Evolutionary conservation across 2,113 vertebrate species (phyloP).

Genomic region (Ictidomys tridecemlineatus): DNA sequence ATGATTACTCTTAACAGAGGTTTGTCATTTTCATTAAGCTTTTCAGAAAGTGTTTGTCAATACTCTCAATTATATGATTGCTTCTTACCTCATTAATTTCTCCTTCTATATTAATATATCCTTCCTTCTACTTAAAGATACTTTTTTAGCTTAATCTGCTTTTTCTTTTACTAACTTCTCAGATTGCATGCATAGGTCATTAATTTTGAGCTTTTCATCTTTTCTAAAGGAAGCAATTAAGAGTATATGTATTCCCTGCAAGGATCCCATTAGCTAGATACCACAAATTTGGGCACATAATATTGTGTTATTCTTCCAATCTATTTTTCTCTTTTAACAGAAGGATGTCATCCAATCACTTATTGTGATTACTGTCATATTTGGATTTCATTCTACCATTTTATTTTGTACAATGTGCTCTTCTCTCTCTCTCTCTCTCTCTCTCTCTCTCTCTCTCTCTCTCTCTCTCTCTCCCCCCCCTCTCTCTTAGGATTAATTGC

Average conservation of each 20-base stretch:
- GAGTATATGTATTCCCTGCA: background rate
- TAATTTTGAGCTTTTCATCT: conserved; percentile 38
- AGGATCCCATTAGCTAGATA: background rate
- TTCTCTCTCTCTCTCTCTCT: background rate
- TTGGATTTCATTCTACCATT: conserved; percentile 17
- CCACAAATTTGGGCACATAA: background rate
- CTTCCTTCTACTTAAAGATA: background rate
- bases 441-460: too few relatives aligned
- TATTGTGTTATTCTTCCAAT: conserved; percentile 5
- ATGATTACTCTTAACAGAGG: conserved; percentile 6
- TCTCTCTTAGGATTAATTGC: background rate
- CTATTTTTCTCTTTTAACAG: conserved; percentile 24
- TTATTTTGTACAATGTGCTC: conserved; percentile 29
- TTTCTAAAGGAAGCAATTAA: conserved; percentile 41
- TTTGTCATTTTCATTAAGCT: conserved; percentile 27
- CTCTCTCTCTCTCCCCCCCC: too few relatives aligned
- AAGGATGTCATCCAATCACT: background rate
- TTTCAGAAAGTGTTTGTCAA: conserved; percentile 30
- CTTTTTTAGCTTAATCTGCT: background rate
- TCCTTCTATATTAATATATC: conserved; percentile 36
- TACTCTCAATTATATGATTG: background rate
- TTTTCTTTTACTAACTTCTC: background rate
- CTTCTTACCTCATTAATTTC: conserved; percentile 53
- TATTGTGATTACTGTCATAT: conserved; percentile 12
- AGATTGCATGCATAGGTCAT: background rate